Evolutionary conservation across 2,888 invertebrate genomes (phyloP).

Genomic region (Tinea trinotella): DNA sequence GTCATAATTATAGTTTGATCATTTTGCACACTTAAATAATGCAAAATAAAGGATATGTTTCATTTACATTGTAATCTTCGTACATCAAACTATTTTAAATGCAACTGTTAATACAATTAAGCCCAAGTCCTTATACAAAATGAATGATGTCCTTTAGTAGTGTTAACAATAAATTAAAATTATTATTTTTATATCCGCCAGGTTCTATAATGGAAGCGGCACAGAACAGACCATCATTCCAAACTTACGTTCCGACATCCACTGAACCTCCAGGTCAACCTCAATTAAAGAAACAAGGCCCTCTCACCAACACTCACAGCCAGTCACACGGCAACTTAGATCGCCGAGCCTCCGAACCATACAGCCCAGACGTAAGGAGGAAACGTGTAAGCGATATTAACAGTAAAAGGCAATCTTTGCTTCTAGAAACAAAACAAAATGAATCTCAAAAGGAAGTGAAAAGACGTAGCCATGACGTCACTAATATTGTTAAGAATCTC

Average conservation of each 20-base stretch:
- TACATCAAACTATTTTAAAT: too few relatives aligned
- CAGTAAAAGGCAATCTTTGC: slow-evolving; percentile 56
- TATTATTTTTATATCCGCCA: too few relatives aligned
- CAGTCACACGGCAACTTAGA: slow-evolving; percentile 34
- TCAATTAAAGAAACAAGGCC: slow-evolving; percentile 26
- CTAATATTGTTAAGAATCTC: slow-evolving; percentile 51
- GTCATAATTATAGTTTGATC: too few relatives aligned
- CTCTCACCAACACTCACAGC: slow-evolving; percentile 36
- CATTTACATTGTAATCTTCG: too few relatives aligned
- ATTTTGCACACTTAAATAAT: too few relatives aligned
- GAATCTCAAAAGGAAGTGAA: slow-evolving; percentile 40
- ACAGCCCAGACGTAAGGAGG: slow-evolving; percentile 55
- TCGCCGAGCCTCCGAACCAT: slow-evolving; percentile 56
- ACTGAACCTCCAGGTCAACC: slow-evolving; percentile 35
- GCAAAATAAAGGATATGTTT: too few relatives aligned
- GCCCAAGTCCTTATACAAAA: too few relatives aligned
- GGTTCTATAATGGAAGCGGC: slow-evolving; percentile 82
- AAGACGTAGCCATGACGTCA: slow-evolving; percentile 51
- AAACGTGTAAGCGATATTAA: slow-evolving; percentile 55
- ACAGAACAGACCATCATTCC: slow-evolving; percentile 73
- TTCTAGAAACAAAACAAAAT: slow-evolving; percentile 49
- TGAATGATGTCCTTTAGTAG: too few relatives aligned
- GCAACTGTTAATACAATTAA: too few relatives aligned
- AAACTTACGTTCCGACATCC: slow-evolving; percentile 57
- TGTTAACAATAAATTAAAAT: too few relatives aligned